phyloP scores from a whole-genome alignment of 1,140 invertebrate genomes.

The Lasaia peninsularis region DNA sequence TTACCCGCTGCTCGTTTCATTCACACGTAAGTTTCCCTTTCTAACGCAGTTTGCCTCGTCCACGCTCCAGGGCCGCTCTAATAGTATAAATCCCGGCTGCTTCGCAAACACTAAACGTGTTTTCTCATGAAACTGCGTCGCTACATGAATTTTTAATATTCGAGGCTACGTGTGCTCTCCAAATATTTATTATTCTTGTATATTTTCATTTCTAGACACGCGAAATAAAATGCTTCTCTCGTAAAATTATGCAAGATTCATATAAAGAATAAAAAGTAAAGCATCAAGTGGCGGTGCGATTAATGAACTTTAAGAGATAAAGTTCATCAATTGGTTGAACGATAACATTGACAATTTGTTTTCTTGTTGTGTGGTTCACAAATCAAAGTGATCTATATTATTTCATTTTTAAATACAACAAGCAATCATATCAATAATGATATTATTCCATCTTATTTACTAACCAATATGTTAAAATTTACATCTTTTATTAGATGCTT shows the following conservation, averaged over 20 bases:
- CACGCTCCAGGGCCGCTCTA: neutral
- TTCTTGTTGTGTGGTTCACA: too few species aligned
- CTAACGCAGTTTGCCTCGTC: neutral
- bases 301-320: neutral
- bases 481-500: too few species aligned
- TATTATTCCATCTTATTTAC: too few species aligned
- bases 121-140: neutral
- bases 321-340: too few species aligned
- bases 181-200: constrained; percentile 4
- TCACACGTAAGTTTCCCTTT: neutral
- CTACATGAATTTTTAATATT: constrained; percentile 8
- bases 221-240: constrained; percentile 8
- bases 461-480: too few species aligned
- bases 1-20: neutral
- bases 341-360: too few species aligned
- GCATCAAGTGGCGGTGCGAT: neutral
- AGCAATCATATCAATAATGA: too few species aligned
- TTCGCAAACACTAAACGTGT: neutral
- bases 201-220: constrained; percentile 1
- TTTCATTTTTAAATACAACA: too few species aligned
- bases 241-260: constrained; percentile 6
- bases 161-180: neutral
- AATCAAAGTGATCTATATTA: too few species aligned
- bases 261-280: neutral
- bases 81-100: neutral